Percentiles rank a stretch among this genome's conserved stretches.
Evolutionary conservation across 2,888 invertebrate species (phyloP).

Genomic region (Hemaris fuciformis): DNA sequence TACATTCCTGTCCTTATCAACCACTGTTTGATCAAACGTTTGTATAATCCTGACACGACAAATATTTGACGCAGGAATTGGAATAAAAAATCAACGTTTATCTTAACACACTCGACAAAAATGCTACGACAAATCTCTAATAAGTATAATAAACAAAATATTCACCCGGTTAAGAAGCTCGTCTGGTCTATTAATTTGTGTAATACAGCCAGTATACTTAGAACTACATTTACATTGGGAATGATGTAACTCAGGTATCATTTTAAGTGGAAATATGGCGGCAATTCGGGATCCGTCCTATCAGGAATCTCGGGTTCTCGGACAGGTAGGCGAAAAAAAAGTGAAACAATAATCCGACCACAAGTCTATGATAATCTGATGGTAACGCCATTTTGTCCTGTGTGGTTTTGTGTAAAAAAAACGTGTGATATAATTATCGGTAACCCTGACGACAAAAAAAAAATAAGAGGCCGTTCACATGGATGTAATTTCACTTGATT

Average conservation of each 20-base stretch:
- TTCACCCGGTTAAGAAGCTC: constrained; percentile 79
- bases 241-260: constrained; percentile 31
- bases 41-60: constrained; percentile 54
- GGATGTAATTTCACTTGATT: not conserved
- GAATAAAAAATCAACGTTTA: constrained; percentile 59
- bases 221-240: constrained; percentile 23
- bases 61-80: constrained; percentile 56
- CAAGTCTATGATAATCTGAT: constrained; percentile 79
- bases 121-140: constrained; percentile 79
- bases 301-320: constrained; percentile 59
- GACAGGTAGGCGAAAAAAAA: constrained; percentile 78
- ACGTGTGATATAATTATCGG: constrained; percentile 80
- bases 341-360: constrained; percentile 79
- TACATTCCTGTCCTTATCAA: constrained; percentile 40
- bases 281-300: constrained; percentile 56
- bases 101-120: constrained; percentile 69
- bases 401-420: constrained; percentile 78
- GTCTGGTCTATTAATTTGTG: constrained; percentile 76
- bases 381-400: constrained; percentile 81
- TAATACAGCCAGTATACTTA: constrained; percentile 40
- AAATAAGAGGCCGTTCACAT: constrained; percentile 49
- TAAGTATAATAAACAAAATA: constrained; percentile 78
- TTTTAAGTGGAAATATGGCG: constrained; percentile 46
- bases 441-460: constrained; percentile 63
- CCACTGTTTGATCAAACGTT: constrained; percentile 48